A percentile compares a stretch with the other conserved stretches of the same genome.
These are phyloP conservation scores for Sinocyclocheilus anophthalmus DNA, from an alignment of 2,113 vertebrate genomes.

Conservation along the genomic window DNA sequence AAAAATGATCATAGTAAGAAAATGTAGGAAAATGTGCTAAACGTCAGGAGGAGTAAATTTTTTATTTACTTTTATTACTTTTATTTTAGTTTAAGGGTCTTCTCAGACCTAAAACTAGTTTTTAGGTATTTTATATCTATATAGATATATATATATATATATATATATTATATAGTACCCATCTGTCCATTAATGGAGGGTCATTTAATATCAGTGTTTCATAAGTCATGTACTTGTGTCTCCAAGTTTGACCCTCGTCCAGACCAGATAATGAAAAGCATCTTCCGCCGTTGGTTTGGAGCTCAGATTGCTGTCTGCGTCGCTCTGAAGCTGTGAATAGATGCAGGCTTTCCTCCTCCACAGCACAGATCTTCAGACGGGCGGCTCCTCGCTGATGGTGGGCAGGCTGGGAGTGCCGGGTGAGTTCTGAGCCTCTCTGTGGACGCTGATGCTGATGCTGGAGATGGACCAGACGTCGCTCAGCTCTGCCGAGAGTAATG, in stretches of 20 bases:
- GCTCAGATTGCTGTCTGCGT: not conserved
- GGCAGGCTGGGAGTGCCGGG: conserved; percentile 68
- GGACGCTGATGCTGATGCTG: conserved; percentile 69
- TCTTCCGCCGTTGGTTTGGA: not conserved
- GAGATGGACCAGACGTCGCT: conserved; percentile 81
- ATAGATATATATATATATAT: no score
- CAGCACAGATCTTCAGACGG: conserved; percentile 36
- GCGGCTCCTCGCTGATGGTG: conserved; percentile 73
- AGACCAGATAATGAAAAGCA: not conserved
- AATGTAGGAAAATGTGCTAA: no score
- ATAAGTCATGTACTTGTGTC: not conserved
- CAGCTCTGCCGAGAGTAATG: conserved; percentile 67
- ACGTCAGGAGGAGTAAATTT: no score
- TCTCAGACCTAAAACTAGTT: no score
- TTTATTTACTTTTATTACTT: no score
- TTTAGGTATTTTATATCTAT: no score
- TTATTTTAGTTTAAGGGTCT: no score
- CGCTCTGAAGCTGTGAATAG: conserved; percentile 24
- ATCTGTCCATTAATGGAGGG: not conserved
- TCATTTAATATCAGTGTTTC: not conserved
- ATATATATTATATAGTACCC: not conserved
- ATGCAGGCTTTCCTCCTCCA: not conserved
- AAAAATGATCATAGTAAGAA: no score
- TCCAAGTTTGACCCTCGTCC: not conserved
- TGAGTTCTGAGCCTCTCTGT: conserved; percentile 64